Evolutionary conservation across 1,140 invertebrate genomes (phyloP).

Genomic region (Ceratitis capitata): DNA sequence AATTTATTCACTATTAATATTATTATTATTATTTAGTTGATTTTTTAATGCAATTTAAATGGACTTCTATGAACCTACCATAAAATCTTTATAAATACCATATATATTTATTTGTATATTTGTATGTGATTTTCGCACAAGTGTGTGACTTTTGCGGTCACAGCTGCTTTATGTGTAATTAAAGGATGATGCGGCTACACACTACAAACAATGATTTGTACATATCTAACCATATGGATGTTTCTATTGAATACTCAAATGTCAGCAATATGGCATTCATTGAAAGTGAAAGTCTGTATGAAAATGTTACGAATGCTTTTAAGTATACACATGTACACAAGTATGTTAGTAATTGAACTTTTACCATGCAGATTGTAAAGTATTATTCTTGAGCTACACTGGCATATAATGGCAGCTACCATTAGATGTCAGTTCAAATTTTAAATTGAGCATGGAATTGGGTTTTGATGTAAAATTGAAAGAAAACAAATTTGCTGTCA

Average conservation of each 20-base stretch:
- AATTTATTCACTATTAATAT: too few relatives aligned
- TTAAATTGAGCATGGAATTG: background rate
- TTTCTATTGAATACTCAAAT: background rate
- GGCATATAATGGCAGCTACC: background rate
- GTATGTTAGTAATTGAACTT: background rate
- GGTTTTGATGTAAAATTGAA: background rate
- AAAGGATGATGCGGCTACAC: background rate
- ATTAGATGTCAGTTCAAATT: background rate
- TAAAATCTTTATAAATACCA: too few relatives aligned
- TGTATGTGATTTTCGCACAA: too few relatives aligned
- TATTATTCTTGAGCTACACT: too few relatives aligned
- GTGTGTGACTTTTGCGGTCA: too few relatives aligned
- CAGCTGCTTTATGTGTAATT: too few relatives aligned
- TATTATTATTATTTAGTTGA: too few relatives aligned
- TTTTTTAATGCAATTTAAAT: too few relatives aligned
- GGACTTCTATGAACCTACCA: too few relatives aligned
- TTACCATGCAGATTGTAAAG: too few relatives aligned
- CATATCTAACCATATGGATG: too few relatives aligned
- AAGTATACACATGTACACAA: background rate
- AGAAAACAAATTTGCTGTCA: background rate
- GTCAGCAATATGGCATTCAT: background rate
- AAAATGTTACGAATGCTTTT: background rate
- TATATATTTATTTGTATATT: too few relatives aligned
- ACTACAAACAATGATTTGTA: background rate
- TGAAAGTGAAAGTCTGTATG: background rate